Conservation (phyloP, 2,888 invertebrate species). For the Dimorphilus gyrociliatus region DNA sequence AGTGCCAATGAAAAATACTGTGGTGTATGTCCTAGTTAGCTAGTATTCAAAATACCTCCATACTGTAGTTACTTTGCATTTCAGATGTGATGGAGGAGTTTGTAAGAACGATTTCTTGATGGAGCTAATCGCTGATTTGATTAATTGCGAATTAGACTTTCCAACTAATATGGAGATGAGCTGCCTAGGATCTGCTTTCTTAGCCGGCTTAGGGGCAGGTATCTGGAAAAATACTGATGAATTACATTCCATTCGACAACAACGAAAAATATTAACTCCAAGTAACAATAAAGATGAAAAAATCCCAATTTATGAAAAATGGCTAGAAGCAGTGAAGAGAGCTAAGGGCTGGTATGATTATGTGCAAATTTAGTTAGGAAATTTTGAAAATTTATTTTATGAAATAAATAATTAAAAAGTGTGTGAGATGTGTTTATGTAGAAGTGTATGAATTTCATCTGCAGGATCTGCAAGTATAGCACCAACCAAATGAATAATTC, state of each 20-base stretch:
- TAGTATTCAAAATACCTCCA: too few relatives aligned
- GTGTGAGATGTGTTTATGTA: too few relatives aligned
- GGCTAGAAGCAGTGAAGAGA: slow-evolving; percentile 46
- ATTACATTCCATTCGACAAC: slow-evolving; percentile 45
- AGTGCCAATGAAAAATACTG: slow-evolving; percentile 28
- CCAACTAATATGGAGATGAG: slow-evolving; percentile 58
- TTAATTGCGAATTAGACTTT: slow-evolving; percentile 56
- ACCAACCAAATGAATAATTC: too few relatives aligned
- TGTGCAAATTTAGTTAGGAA: too few relatives aligned
- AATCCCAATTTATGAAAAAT: slow-evolving; percentile 38
- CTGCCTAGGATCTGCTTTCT: slow-evolving; percentile 64
- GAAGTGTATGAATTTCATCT: too few relatives aligned
- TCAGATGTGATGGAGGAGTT: slow-evolving; percentile 88
- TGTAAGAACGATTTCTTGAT: slow-evolving; percentile 77
- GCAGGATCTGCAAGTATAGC: too few relatives aligned
- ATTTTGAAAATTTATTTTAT: too few relatives aligned
- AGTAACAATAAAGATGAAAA: slow-evolving; percentile 15
- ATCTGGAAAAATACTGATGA: slow-evolving; percentile 57
- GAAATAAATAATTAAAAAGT: too few relatives aligned
- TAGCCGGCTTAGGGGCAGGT: slow-evolving; percentile 63
- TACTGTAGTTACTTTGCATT: too few relatives aligned
- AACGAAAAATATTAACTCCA: slow-evolving; percentile 49
- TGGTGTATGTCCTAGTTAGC: too few relatives aligned
- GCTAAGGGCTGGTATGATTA: slow-evolving; percentile 47
- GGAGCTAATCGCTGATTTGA: slow-evolving; percentile 68